These are phyloP conservation scores for Aphodius granarius DNA, from an alignment of 2,888 invertebrate species.

Conservation along the genomic window DNA sequence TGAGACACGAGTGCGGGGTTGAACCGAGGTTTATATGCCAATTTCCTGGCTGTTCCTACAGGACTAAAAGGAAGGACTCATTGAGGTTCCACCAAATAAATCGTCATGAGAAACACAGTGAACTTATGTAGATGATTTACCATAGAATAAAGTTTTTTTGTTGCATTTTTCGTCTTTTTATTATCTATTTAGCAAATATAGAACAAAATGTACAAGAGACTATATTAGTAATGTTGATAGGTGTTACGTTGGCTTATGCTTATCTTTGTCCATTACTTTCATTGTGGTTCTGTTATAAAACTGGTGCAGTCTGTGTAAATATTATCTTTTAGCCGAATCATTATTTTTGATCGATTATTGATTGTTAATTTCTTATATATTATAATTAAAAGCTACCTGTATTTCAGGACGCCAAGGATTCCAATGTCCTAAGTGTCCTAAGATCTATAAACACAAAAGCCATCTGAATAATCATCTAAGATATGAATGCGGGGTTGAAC, in stretches of 20 bases:
- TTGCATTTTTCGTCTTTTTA: too few species aligned
- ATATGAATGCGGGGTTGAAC: neutral
- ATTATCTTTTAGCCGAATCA: too few species aligned
- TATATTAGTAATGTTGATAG: too few species aligned
- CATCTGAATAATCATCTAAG: slow-evolving; percentile 21
- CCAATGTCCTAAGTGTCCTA: slow-evolving; percentile 21
- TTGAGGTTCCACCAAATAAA: neutral
- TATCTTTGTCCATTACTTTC: too few species aligned
- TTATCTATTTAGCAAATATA: too few species aligned
- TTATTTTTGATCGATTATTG: neutral
- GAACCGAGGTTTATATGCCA: neutral
- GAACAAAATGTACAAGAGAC: too few species aligned
- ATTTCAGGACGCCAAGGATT: neutral
- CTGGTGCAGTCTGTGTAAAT: too few species aligned
- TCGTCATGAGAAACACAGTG: neutral
- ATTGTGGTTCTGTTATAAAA: too few species aligned
- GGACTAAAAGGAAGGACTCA: neutral
- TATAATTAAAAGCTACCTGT: neutral
- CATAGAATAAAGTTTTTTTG: too few species aligned
- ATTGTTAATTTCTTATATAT: neutral
- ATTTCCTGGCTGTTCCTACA: neutral
- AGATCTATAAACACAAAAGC: slow-evolving; percentile 25
- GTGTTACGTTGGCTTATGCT: too few species aligned
- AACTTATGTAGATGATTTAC: too few species aligned
- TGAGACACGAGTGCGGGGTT: neutral